These are phyloP conservation scores for Cynoglossus semilaevis DNA, from an alignment of 2,113 vertebrate genomes.

Conservation along the genomic window DNA sequence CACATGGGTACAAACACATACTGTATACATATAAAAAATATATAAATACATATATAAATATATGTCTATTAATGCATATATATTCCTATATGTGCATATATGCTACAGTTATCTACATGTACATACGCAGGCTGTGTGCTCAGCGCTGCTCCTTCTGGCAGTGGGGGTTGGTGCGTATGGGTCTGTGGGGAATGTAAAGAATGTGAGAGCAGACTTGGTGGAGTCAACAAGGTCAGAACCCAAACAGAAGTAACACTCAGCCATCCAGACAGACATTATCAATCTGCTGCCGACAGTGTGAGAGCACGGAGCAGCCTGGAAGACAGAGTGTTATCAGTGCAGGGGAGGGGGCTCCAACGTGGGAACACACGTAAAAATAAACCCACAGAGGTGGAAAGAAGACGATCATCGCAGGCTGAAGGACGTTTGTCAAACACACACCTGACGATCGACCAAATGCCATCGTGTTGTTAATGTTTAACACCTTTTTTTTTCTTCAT, in stretches of 20 bases:
- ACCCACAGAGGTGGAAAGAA: not conserved
- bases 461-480: no score
- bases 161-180: not conserved
- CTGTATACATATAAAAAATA: no score
- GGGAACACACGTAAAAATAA: no score
- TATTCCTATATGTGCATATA: no score
- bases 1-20: no score
- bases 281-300: not conserved
- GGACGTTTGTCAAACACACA: no score
- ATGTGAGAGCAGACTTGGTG: constrained; percentile 18
- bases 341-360: no score
- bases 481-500: no score
- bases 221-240: constrained; percentile 8
- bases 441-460: no score
- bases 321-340: not conserved
- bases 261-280: constrained; percentile 6
- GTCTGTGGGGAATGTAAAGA: constrained; percentile 12
- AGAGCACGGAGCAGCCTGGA: not conserved
- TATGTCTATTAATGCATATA: no score
- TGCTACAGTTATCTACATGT: no score
- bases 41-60: no score
- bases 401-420: not conserved
- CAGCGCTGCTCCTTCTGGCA: not conserved
- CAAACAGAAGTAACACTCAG: constrained; percentile 11
- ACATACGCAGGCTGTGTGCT: not conserved